phyloP scores from a whole-genome alignment of 2,888 invertebrate species.

The Nemoura dubitans region DNA sequence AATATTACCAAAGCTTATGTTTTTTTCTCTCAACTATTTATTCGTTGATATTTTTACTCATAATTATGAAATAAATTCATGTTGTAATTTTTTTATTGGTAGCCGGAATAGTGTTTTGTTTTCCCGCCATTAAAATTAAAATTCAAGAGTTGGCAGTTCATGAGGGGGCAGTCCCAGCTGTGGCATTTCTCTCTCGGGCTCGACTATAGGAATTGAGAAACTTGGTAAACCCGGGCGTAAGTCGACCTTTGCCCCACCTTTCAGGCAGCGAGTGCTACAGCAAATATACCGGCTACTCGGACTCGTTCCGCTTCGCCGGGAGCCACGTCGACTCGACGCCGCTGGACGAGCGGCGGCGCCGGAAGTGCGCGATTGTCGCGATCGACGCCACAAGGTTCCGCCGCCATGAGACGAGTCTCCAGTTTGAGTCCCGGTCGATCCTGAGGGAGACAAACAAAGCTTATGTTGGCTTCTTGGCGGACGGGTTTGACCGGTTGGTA shows the following conservation, averaged over 20 bases:
- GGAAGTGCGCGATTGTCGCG: conserved; percentile 80
- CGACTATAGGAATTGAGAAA: too few relatives aligned
- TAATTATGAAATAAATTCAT: too few relatives aligned
- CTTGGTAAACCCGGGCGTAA: too few relatives aligned
- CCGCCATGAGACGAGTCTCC: conserved; percentile 48
- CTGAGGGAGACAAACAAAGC: conserved; percentile 91
- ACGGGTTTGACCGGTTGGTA: conserved; percentile 40
- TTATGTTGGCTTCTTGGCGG: conserved; percentile 69
- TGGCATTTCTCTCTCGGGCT: too few relatives aligned
- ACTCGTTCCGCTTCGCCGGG: conserved; percentile 75
- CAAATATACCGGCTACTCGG: conserved; percentile 82
- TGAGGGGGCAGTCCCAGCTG: too few relatives aligned
- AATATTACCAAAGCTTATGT: too few relatives aligned
- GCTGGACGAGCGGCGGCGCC: conserved; percentile 72
- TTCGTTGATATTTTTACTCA: too few relatives aligned
- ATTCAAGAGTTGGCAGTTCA: too few relatives aligned
- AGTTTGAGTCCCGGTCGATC: conserved; percentile 66
- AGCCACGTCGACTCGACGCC: conserved; percentile 73
- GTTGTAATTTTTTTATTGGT: too few relatives aligned
- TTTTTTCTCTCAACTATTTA: too few relatives aligned
- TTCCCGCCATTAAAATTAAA: too few relatives aligned
- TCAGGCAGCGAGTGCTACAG: conserved; percentile 82
- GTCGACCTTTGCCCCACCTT: neutral
- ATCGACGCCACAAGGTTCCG: conserved; percentile 87
- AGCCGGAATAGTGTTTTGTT: too few relatives aligned